Percentiles rank a stretch among this genome's conserved stretches.
Evolutionary conservation across 2,888 invertebrate genomes (phyloP).

Genomic region (Eristalis intricaria): DNA sequence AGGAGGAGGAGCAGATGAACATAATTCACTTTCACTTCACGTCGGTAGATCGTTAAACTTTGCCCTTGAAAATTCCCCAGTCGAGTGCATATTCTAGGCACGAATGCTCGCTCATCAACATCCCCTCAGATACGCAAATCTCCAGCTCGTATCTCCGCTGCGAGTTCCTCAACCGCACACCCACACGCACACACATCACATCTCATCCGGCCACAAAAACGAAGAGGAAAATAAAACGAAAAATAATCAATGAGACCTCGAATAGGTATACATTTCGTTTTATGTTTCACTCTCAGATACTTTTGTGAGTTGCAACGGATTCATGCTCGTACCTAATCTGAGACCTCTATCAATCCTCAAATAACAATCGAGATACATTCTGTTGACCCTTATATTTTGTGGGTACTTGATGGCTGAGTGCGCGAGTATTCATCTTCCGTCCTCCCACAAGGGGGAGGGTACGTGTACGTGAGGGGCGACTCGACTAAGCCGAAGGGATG

Average conservation of each 20-base stretch:
- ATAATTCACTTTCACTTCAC: conserved; percentile 27
- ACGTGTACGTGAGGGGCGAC: neutral
- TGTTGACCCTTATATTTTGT: conserved; percentile 49
- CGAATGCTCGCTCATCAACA: conserved; percentile 1
- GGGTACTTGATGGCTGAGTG: conserved; percentile 18
- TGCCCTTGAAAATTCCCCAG: conserved; percentile 23
- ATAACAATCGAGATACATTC: conserved; percentile 52
- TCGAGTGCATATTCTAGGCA: conserved; percentile 20
- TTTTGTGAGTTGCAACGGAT: conserved; percentile 2
- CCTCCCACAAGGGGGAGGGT: neutral
- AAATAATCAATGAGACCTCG: conserved; percentile 29
- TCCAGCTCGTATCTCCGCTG: neutral
- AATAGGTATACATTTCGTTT: neutral
- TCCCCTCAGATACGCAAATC: conserved; percentile 15
- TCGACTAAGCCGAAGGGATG: neutral
- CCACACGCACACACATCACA: neutral
- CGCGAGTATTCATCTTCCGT: neutral
- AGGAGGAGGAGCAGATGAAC: neutral
- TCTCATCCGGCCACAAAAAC: neutral
- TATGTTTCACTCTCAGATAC: conserved; percentile 14
- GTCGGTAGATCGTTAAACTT: conserved; percentile 20
- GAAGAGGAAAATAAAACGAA: neutral
- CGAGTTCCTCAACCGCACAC: neutral
- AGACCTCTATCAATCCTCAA: conserved; percentile 48
- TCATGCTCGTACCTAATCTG: conserved; percentile 27